phyloP scores from a whole-genome alignment of 1,140 invertebrate genomes.

The Phenacoccus solenopsis region DNA sequence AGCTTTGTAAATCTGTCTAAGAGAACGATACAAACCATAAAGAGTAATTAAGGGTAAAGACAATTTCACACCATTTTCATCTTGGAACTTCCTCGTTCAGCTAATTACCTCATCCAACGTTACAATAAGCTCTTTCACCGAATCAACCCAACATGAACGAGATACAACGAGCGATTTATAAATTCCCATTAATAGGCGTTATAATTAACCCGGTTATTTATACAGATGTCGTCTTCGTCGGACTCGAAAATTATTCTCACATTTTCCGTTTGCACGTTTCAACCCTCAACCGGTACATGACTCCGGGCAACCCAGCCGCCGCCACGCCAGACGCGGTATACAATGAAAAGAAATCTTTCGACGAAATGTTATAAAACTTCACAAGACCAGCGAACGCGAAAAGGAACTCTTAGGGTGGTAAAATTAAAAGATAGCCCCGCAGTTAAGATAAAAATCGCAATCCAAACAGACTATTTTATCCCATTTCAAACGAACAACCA shows the following conservation, averaged over 20 bases:
- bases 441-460: constrained; percentile 13
- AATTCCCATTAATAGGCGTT: too few relatives aligned
- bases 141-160: too few relatives aligned
- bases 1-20: too few relatives aligned
- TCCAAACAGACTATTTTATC: constrained; percentile 15
- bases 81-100: too few relatives aligned
- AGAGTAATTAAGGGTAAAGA: too few relatives aligned
- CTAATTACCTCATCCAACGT: too few relatives aligned
- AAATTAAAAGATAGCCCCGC: constrained; percentile 11
- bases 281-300: not conserved
- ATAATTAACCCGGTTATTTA: not conserved
- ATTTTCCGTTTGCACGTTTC: not conserved
- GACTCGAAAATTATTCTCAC: not conserved
- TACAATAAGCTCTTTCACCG: too few relatives aligned
- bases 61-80: too few relatives aligned
- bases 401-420: constrained; percentile 10
- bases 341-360: not conserved
- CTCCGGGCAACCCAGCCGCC: not conserved
- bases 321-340: not conserved
- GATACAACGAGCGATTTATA: too few relatives aligned
- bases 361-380: not conserved
- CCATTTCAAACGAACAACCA: constrained; percentile 4
- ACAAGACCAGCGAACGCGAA: not conserved
- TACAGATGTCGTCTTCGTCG: not conserved
- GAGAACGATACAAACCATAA: too few relatives aligned